Evolutionary conservation across 1,140 invertebrate species (phyloP).

Genomic region (Stegodyphus dumicola): DNA sequence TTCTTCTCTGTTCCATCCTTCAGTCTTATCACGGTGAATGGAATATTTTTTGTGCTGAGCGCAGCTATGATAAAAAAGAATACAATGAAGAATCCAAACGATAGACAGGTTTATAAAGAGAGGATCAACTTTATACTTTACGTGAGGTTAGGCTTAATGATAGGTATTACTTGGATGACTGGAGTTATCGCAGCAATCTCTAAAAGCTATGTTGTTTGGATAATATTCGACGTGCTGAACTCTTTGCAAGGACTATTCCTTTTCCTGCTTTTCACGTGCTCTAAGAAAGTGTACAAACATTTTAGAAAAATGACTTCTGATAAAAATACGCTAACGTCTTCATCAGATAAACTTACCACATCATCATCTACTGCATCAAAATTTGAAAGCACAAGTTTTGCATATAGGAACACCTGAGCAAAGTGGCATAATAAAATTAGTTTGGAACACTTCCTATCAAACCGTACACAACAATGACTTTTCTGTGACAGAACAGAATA

Average conservation of each 20-base stretch:
- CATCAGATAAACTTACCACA: background rate
- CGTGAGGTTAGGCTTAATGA: conserved; percentile 69
- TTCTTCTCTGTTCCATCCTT: conserved; percentile 72
- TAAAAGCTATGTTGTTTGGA: conserved; percentile 65
- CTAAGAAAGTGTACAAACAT: conserved; percentile 19
- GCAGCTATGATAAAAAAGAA: conserved; percentile 70
- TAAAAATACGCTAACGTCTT: background rate
- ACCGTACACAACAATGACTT: too few species aligned
- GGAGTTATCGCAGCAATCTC: conserved; percentile 68
- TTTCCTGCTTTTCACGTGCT: conserved; percentile 72
- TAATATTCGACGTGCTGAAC: conserved; percentile 72
- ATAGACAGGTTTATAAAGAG: conserved; percentile 48
- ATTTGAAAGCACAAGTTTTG: too few species aligned
- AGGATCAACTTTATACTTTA: conserved; percentile 72
- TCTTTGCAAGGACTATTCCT: conserved; percentile 74
- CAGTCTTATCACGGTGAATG: conserved; percentile 70
- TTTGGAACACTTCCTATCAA: too few species aligned
- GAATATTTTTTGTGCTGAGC: conserved; percentile 71
- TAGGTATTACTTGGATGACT: conserved; percentile 72
- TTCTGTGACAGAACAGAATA: too few species aligned
- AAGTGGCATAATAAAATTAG: too few species aligned
- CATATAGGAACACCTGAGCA: too few species aligned
- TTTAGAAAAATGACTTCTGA: background rate
- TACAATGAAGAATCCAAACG: conserved; percentile 57
- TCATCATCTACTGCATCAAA: too few species aligned